Conservation (phyloP, 2,113 vertebrate genomes). For the Cranoglanis bouderius region DNA sequence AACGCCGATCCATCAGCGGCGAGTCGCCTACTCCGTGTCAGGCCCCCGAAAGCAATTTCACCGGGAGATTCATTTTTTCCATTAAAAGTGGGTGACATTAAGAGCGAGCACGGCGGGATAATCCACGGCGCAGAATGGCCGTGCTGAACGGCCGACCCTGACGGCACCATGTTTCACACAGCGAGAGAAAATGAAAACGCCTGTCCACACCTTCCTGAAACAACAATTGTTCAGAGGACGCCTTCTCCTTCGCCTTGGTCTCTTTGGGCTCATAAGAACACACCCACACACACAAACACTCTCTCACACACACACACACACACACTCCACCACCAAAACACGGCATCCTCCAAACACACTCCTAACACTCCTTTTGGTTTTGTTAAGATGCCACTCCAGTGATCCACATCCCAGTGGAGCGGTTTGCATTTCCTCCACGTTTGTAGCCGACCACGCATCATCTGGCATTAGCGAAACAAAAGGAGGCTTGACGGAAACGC, state of each 20-base stretch:
- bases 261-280: background rate
- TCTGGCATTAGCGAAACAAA: slow-evolving; percentile 25
- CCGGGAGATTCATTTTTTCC: slow-evolving; percentile 48
- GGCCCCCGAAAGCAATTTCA: slow-evolving; percentile 48
- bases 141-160: slow-evolving; percentile 23
- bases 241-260: background rate
- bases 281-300: background rate
- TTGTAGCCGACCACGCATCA: slow-evolving; percentile 9
- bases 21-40: slow-evolving; percentile 27
- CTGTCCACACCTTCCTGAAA: slow-evolving; percentile 22
- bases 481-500: background rate
- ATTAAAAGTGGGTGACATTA: slow-evolving; percentile 55
- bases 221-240: slow-evolving; percentile 23
- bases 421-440: slow-evolving; percentile 15
- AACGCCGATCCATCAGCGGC: slow-evolving; percentile 33
- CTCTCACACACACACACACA: background rate
- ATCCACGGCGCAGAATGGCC: slow-evolving; percentile 37
- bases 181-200: slow-evolving; percentile 29
- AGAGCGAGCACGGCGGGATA: slow-evolving; percentile 41
- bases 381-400: background rate
- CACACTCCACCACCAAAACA: background rate
- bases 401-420: slow-evolving; percentile 9
- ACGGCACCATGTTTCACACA: slow-evolving; percentile 39
- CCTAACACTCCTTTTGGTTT: background rate
- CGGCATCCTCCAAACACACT: background rate